Base-by-base conservation (phyloP, 2,888 invertebrate species). In the Coremacera marginata region DNA sequence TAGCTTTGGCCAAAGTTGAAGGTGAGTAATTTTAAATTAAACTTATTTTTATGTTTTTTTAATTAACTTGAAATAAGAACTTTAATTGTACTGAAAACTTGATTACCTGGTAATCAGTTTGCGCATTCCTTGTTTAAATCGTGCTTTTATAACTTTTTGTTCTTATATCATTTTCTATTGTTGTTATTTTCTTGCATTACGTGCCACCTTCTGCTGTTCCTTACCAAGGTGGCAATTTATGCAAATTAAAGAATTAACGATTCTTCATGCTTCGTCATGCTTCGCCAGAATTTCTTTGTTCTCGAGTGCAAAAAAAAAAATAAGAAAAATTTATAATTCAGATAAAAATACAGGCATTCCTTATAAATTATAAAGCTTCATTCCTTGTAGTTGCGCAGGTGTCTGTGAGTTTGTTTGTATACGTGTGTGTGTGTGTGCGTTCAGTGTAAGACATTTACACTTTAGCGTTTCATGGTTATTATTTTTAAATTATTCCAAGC, bases 1-100 rank as follows among this genome's bases (percentile, higher is more conserved):
- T 98, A 81, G 98, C 98, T 5, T 94, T 97, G 94, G 96, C 97
- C 82, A 96, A 96, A 93, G 96, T 98, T 86, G 98, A 98, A 93
- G 98, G 96, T 96, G 82, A 89, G 88, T 86, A 16, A 65, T 65
- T 34, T n/a, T 2, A 44, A 34, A 19, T 3, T 31, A 44, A 5
- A 67, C 2, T 19, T 19, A 44, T 37, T 37, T 37, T 31, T 14
- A 63, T n/a, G 27, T 34, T 63, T n/a, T 63, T 44, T 14, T 44
- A 37, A 37, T 44, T 44, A 44, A 44, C 11, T 44, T 55, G 1
- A 22, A 19, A 19, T 55, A 19, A 1, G 55, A 19, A 55, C 7
- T 19, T 19, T 55, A 19, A 44, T 2, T 44, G 11, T 3, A 1
- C 3, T 44, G 14, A 2, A 44, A 4, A 44, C 44, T 44, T 44